These are phyloP conservation scores for Stenichneumon culpator DNA, from an alignment of 2,888 invertebrate genomes.

Conservation along the genomic window DNA sequence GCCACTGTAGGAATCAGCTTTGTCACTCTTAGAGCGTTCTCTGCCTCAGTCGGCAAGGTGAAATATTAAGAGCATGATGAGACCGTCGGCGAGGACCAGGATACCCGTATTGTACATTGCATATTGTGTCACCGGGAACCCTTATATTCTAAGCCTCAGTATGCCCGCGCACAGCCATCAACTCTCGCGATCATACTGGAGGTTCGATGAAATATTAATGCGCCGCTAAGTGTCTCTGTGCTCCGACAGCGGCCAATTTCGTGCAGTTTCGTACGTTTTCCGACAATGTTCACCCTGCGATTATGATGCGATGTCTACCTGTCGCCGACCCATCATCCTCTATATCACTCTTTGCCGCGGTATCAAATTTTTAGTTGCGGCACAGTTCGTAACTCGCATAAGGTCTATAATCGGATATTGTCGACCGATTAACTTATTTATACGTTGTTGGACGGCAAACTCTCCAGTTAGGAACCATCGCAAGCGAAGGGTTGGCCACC, in stretches of 20 bases:
- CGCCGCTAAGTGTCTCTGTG: slow-evolving; percentile 5
- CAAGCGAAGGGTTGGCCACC: no score
- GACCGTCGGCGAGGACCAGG: neutral
- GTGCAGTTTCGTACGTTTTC: slow-evolving; percentile 11
- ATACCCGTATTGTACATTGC: no score
- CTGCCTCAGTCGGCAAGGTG: neutral
- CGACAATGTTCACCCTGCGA: neutral
- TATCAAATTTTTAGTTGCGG: neutral
- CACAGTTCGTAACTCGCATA: neutral
- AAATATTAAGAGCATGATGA: slow-evolving; percentile 9
- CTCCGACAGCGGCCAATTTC: neutral
- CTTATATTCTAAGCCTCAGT: neutral
- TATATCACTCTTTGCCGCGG: neutral
- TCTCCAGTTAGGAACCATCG: no score
- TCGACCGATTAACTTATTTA: no score
- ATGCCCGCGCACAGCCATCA: neutral
- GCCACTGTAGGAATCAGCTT: no score
- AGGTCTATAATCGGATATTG: neutral
- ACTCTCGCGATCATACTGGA: neutral
- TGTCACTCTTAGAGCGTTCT: neutral
- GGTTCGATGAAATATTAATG: slow-evolving; percentile 12
- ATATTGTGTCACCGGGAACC: no score
- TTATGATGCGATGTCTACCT: neutral
- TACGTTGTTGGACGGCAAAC: no score
- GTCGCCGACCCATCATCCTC: neutral